Evolutionary conservation across 2,888 invertebrate genomes (phyloP).

Genomic region (Linyphia triangularis): DNA sequence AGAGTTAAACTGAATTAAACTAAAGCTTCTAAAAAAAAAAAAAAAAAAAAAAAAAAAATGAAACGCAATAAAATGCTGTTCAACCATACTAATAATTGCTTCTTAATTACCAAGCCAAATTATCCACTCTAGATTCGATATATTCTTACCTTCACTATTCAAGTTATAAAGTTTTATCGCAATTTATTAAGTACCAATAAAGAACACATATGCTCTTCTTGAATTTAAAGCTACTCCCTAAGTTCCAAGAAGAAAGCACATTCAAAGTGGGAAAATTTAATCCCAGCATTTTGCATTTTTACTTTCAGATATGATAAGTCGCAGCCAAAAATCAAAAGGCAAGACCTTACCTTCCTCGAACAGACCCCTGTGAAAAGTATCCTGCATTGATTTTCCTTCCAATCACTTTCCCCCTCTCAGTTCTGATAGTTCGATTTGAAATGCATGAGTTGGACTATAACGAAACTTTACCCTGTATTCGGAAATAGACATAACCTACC

Average conservation of each 20-base stretch:
- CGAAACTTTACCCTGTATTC: constrained; percentile 62
- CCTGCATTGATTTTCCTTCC: constrained; percentile 59
- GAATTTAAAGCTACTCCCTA: not conserved
- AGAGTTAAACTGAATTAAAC: no score
- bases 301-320: constrained; percentile 11
- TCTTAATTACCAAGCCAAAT: no score
- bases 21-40: no score
- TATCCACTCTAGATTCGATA: no score
- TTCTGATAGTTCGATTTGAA: constrained; percentile 67
- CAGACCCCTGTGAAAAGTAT: constrained; percentile 22
- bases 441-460: constrained; percentile 67
- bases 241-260: not conserved
- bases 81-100: no score
- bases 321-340: constrained; percentile 17
- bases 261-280: not conserved
- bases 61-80: no score
- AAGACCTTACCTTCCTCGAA: constrained; percentile 8
- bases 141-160: no score
- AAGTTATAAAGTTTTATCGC: no score
- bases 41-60: no score
- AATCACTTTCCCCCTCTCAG: constrained; percentile 62
- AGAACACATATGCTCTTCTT: no score
- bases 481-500: constrained; percentile 57
- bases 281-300: not conserved
- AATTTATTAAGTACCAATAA: no score